Evolutionary conservation across 2,888 invertebrate species (phyloP), one percentile per base, ranked within the genome.

Genomic region (Cerceris ruficornis): DNA sequence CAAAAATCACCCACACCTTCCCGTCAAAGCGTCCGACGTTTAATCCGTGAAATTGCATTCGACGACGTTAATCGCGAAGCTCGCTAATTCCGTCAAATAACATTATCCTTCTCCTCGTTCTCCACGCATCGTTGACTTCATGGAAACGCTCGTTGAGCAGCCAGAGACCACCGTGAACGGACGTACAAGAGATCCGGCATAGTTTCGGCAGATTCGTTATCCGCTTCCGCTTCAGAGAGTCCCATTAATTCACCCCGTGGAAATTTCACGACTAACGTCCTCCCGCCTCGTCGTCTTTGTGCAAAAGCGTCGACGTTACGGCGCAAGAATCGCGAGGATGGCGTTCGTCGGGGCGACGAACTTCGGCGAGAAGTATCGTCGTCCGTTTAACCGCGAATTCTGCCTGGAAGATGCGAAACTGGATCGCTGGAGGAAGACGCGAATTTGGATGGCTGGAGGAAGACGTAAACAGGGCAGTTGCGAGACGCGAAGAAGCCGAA

Each of bases 371-470:
- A 77, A 86, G 80, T 80, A 81, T 69, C 75, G 75, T 72, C 80
- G 75, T 69, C 43, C 80, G 76, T 86, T 28, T 84, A 85, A 79
- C 69, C 69, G 66, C 68, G 68, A 68, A 69, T 77, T 46, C 65
- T 59, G 59, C 28, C 43, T 50, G 60, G 59, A 55, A 76, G 72
- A 62, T 76, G 59, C 69, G 58, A 66, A 73, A 75, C 75, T 71
- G 81, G 80, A 85, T 85, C 83, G 70, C 74, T 67, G 70, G 62
- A 69, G 64, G 69, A 62, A 54, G 60, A 62, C 77, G 58, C 69
- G 61, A 66, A 72, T 77, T 75, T 73, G 81, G 80, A 85, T 85
- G 82, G 70, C 75, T 66, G 70, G 62, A 69, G 62, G 69, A 64
- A 54, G 61, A 13, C 52, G 73, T 83, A 83, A 82, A 82, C 80